Base-by-base conservation (phyloP, 2,113 vertebrate species). In the Amphilophus citrinellus region DNA sequence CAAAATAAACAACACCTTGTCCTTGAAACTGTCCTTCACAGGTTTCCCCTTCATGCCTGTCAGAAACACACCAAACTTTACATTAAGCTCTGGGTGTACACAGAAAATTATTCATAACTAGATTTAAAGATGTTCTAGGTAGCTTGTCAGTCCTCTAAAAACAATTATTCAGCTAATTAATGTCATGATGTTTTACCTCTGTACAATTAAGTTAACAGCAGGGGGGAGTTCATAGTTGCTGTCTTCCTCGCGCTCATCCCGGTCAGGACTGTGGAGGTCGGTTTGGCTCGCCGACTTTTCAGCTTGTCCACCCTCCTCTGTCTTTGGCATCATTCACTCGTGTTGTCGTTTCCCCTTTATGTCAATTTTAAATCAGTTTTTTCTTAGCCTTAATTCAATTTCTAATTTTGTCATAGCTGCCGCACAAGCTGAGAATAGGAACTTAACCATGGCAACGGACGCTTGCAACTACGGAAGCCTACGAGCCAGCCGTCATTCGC, bases 41-140 rank as follows among this genome's bases (percentile, higher is more conserved):
- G 18, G 87, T 96, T 62, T 95, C 96, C 15, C 98, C 98, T 88
- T 98, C 96, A 30, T 97, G 97, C 24, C 98, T 99, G 91, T 65
- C 14, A 82, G 15, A 5, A 1, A 82, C 3, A 83, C 24, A 76
- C 3, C 39, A 59, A 5, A 56, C 27, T 50, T 56, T 18, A 1
- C 47, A 50, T 63, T 32, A 35, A 65, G 10, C 62, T 39, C 35
- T 65, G 20, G 7, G 7, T 39, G 20, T 14, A 22, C 35, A 39
- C 61, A 18, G 47, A 58, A 13, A 20, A n/a, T 1, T 22, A 22
- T 20, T 7, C 62, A 22, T n/a, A n/a, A 14, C 58, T 60, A 7
- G 15, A 6, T 53, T 18, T 53, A 53, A 6, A 6, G 24, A 14
- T 10, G 32, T 8, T 50, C 17, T 73, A 47, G 32, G 68, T 53